A percentile compares a stretch with the other conserved stretches of the same genome.
phyloP scores from a whole-genome alignment of 64 coral and sea anemone species.

The Stylophora pistillata region DNA sequence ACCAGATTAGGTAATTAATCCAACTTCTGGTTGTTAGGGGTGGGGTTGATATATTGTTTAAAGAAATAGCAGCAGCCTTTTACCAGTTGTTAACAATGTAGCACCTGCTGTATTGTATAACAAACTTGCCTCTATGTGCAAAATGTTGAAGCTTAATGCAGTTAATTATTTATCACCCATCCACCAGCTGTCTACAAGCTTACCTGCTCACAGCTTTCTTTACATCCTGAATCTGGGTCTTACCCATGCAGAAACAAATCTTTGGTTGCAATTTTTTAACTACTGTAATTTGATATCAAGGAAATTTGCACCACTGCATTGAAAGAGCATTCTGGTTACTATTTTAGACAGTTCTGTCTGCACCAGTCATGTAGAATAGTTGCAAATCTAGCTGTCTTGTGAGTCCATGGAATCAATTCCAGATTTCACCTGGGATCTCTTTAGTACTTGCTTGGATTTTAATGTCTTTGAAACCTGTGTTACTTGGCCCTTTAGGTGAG shows the following conservation, averaged over 20 bases:
- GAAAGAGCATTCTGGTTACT: not conserved
- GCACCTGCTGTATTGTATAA: conserved; percentile 14
- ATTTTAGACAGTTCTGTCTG: not conserved
- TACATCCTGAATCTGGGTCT: conserved; percentile 7
- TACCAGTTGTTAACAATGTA: conserved; percentile 8
- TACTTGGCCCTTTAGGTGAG: conserved; percentile 84
- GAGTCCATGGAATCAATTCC: conserved; percentile 80
- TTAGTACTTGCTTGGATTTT: conserved; percentile 78
- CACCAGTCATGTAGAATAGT: not conserved
- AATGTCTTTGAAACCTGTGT: conserved; percentile 64
- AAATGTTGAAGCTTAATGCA: not conserved
- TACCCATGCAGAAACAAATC: not conserved
- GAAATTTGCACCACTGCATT: not conserved
- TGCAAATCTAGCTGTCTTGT: not conserved
- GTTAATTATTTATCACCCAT: conserved; percentile 32
- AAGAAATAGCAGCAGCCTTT: not conserved
- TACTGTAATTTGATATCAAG: not conserved
- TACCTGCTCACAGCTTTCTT: not conserved
- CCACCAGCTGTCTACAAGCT: not conserved
- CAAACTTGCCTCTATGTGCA: conserved; percentile 8
- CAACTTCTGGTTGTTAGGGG: not conserved
- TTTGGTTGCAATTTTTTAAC: not conserved
- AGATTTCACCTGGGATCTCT: conserved; percentile 78
- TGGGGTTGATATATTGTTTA: not conserved
- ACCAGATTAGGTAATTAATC: not conserved